These are phyloP conservation scores for Pandemis cinnamomeana DNA, from an alignment of 2,888 invertebrate species.

Conservation along the genomic window DNA sequence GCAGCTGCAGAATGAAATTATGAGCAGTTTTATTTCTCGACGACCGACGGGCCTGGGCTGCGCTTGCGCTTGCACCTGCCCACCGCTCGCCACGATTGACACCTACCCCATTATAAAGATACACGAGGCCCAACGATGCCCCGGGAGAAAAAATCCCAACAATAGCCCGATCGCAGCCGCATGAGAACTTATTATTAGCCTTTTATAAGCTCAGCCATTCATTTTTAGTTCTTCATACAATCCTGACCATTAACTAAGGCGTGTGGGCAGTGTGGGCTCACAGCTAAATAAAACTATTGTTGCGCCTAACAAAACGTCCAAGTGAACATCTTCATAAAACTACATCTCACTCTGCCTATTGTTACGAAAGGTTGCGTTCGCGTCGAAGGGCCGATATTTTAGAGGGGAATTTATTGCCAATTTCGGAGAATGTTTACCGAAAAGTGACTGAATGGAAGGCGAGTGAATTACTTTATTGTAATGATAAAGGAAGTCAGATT, in stretches of 20 bases:
- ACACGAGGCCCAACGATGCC: slow-evolving; percentile 61
- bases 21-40: slow-evolving; percentile 79
- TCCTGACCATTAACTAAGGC: slow-evolving; percentile 80
- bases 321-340: slow-evolving; percentile 82
- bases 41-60: slow-evolving; percentile 49
- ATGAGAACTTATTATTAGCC: slow-evolving; percentile 83
- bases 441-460: slow-evolving; percentile 79
- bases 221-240: slow-evolving; percentile 83
- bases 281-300: slow-evolving; percentile 84
- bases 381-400: slow-evolving; percentile 70
- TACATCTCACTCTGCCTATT: slow-evolving; percentile 71
- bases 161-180: slow-evolving; percentile 78
- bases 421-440: slow-evolving; percentile 80
- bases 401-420: slow-evolving; percentile 81
- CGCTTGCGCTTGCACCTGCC: slow-evolving; percentile 69
- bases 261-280: slow-evolving; percentile 82
- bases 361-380: slow-evolving; percentile 67
- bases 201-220: slow-evolving; percentile 76
- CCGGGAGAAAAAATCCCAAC: slow-evolving; percentile 71
- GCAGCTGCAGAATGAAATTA: slow-evolving; percentile 83
- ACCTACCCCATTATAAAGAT: slow-evolving; percentile 78
- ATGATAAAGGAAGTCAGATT: slow-evolving; percentile 82
- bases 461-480: slow-evolving; percentile 82
- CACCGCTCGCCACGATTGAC: slow-evolving; percentile 74
- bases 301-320: slow-evolving; percentile 77